Evolutionary conservation across 2,797 vertebrate genomes (phyloP), one percentile per base, ranked within the genome.

Genomic region (Spea hammondii): DNA sequence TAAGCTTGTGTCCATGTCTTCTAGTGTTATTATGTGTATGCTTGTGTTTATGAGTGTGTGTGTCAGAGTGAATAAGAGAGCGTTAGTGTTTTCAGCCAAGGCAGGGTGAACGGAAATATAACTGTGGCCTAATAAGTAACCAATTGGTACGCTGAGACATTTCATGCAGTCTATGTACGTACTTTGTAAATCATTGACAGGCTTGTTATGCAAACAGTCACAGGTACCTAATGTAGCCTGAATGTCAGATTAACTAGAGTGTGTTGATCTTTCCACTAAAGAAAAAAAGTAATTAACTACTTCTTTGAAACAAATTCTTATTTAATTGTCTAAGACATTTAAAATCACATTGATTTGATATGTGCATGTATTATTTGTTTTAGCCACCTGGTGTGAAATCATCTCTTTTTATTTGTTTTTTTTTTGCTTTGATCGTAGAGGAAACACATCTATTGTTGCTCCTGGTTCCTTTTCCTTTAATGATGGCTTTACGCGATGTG

Each of bases 111-210:
- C 74, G 82, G 50, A 83, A 74, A 79, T 79, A 78, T 86, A 86
- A 83, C 70, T 78, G 78, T 1, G 6, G 49, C 77, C 83, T 84
- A 90, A 91, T 91, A 87, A 88, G 89, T 92, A 87, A 91, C 88
- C 84, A 72, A 84, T 84, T 89, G 84, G 83, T 90, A 4, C 76
- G 83, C 79, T 3, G 73, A 85, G 83, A 86, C 79, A 77, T 86
- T 80, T 81, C 2, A 44, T 69, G 82, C 79, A 72, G 76, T 4
- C 1, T 77, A 84, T 83, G 85, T 87, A 83, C 81, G 83, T 83
- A 59, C 76, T 85, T 86, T 68, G 86, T 86, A 89, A 91, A 91
- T 91, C 85, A 92, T 91, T 91, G 84, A 90, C 88, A 89, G 85
- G 4, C 72, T 83, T 86, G 85, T 88, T 89, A 84, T 83, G 84